A percentile compares a stretch with the other conserved stretches of the same genome.
Conservation (phyloP, 1,140 invertebrate genomes). For the Caenorhabditis brenneri region DNA sequence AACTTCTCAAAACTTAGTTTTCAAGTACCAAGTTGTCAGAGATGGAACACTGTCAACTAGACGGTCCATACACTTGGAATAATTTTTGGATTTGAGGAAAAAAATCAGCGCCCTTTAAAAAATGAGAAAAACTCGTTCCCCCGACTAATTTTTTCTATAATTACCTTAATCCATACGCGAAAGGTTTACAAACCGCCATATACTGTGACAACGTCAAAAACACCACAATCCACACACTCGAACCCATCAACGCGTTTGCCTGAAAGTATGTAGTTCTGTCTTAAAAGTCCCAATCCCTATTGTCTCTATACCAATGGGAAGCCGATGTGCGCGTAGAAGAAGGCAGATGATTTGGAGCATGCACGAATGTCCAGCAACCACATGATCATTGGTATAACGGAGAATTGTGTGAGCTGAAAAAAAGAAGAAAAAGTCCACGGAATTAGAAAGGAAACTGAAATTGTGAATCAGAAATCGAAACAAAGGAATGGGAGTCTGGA, state of each 20-base stretch:
- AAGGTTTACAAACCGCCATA: constrained; percentile 64
- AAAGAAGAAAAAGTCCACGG: neutral
- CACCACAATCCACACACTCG: constrained; percentile 69
- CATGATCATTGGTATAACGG: constrained; percentile 69
- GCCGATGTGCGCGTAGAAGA: constrained; percentile 70
- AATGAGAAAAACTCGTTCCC: too few relatives aligned
- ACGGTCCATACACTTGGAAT: too few relatives aligned
- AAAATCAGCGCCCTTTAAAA: too few relatives aligned
- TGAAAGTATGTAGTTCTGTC: constrained; percentile 45
- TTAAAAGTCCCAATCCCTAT: neutral
- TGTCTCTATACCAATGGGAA: constrained; percentile 63
- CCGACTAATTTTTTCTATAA: neutral
- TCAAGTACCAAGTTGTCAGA: too few relatives aligned
- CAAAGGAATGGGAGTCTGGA: neutral
- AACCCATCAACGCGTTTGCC: constrained; percentile 71
- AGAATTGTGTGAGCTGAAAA: constrained; percentile 69
- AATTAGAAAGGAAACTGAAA: neutral
- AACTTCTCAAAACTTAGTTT: too few relatives aligned
- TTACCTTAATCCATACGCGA: constrained; percentile 55
- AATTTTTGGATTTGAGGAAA: too few relatives aligned
- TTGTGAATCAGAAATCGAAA: neutral
- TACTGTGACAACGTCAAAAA: constrained; percentile 69
- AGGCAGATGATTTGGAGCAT: constrained; percentile 64
- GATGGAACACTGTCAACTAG: too few relatives aligned
- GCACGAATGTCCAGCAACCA: constrained; percentile 67